Evolutionary conservation across 2,113 vertebrate species (phyloP).

Genomic region (Cyphomyrus discorhynchus): DNA sequence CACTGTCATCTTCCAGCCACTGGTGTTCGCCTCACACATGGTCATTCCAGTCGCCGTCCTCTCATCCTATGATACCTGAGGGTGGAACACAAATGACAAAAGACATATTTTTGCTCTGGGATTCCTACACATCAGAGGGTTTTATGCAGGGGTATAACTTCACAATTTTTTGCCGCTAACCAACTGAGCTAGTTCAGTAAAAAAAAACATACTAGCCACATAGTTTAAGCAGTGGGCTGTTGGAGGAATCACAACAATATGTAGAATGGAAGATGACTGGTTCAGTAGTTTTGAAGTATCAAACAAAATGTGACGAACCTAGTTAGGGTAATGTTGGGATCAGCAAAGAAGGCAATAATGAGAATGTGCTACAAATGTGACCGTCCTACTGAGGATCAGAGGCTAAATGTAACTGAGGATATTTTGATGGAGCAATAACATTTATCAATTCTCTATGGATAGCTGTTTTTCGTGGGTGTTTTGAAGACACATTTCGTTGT

Average conservation of each 20-base stretch:
- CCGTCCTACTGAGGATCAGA: background rate
- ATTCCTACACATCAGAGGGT: background rate
- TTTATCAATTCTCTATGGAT: too few relatives aligned
- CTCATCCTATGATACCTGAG: background rate
- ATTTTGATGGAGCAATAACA: background rate
- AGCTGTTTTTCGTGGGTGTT: background rate
- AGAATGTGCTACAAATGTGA: background rate
- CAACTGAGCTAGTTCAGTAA: background rate
- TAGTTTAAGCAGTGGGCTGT: background rate
- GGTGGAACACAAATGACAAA: background rate
- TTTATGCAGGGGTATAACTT: background rate
- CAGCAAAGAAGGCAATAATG: background rate
- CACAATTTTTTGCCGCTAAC: background rate
- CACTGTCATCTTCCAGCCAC: conserved; percentile 32
- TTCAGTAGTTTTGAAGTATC: background rate
- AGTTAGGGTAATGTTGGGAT: background rate
- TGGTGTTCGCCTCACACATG: background rate
- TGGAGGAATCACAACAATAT: background rate
- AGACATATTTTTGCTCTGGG: background rate
- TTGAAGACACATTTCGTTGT: background rate
- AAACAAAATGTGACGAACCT: background rate
- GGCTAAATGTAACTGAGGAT: background rate
- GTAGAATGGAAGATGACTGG: background rate
- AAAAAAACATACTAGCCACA: background rate
- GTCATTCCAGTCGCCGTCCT: background rate